Base-by-base conservation (phyloP, 2,113 vertebrate genomes). In the Astatoreochromis straeleni region DNA sequence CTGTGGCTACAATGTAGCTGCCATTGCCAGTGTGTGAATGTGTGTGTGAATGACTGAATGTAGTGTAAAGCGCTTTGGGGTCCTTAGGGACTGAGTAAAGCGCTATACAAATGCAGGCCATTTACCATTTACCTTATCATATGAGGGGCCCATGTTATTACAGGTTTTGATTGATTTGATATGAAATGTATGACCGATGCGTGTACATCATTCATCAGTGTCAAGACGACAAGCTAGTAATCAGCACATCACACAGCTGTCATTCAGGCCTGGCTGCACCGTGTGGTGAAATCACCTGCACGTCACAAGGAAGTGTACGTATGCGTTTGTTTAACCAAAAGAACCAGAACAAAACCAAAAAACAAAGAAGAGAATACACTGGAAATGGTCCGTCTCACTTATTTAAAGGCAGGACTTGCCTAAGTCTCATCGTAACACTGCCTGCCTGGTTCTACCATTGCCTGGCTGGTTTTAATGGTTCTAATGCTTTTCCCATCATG, bases 371-470 rank as follows among this genome's bases (percentile, higher is more conserved):
- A 31, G 26, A 49, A n/a, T 6, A 47, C 10, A 5, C 17, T 13
- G 26, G 21, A 85, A 89, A 80, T 19, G 47, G 63, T 57, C n/a
- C 24, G 13, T 73, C 55, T 63, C 8, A 6, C 58, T 49, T 78
- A 55, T 87, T 87, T 90, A 80, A 87, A 84, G 35, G 42, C 86
- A 80, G 65, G 65, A 24, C 45, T 87, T 5, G 53, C 31, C 53
- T 55, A 14, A 80, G 80, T 68, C 58, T 88, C 87, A 90, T 91
- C 91, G 89, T 80, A 84, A 70, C 83, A 45, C 78, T 73, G 75
- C 83, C 82, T 70, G 45, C 29, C n/a, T 7, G 4, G 11, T 42
- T 49, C 58, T 81, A 51, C 81, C 45, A 21, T 55, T 26, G 53
- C 81, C 83, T 65, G 6, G n/a, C 13, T 8, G 4, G 7, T 87